These are phyloP conservation scores for Xanthorhoe spadicearia DNA, from an alignment of 2,888 invertebrate genomes.

Conservation along the genomic window DNA sequence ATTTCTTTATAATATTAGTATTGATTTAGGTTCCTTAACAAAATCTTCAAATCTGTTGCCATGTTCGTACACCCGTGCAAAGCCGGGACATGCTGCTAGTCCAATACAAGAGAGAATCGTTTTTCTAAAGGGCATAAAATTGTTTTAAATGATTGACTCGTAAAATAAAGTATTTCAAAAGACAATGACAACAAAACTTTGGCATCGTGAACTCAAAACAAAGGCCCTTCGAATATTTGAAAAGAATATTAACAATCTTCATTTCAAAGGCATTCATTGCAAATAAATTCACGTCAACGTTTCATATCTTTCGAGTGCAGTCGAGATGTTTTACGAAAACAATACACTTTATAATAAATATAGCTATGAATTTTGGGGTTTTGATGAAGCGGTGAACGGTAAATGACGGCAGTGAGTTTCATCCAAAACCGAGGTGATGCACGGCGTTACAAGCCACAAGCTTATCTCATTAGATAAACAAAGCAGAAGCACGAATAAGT, in stretches of 20 bases:
- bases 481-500: no score
- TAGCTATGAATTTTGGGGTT: not conserved
- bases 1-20: no score
- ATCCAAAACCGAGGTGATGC: no score
- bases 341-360: constrained; percentile 18
- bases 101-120: no score
- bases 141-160: not conserved
- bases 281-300: constrained; percentile 17
- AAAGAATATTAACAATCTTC: constrained; percentile 6
- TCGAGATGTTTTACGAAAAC: constrained; percentile 19
- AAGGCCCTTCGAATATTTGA: not conserved
- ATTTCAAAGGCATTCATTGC: constrained; percentile 10
- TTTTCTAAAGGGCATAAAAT: not conserved
- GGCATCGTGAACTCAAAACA: not conserved
- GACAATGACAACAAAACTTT: not conserved
- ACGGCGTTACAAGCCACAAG: no score
- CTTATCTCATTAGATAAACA: no score
- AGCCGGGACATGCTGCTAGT: no score
- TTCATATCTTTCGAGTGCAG: constrained; percentile 19
- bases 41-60: no score
- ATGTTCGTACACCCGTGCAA: no score
- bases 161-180: not conserved
- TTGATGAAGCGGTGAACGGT: not conserved
- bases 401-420: not conserved
- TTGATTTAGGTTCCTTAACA: no score